Percentiles rank a stretch among this genome's conserved stretches.
Conservation (phyloP, 1,140 invertebrate genomes). For the Drosophila sproati region DNA sequence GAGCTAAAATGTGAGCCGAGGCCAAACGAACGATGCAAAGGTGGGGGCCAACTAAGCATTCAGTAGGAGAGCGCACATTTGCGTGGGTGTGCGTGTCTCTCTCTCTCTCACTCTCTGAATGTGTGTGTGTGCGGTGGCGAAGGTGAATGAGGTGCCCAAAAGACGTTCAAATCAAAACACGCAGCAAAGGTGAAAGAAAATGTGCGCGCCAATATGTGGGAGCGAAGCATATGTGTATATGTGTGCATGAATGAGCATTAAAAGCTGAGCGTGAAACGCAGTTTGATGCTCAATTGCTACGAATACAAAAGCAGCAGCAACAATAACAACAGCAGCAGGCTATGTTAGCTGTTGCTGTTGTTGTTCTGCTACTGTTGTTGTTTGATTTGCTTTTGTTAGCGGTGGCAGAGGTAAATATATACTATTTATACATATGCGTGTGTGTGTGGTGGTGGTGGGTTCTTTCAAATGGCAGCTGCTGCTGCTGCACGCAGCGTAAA, state of each 20-base stretch:
- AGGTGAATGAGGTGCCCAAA: slow-evolving; percentile 37
- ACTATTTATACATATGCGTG: slow-evolving; percentile 7
- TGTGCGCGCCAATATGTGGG: slow-evolving; percentile 75
- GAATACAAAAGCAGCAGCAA: slow-evolving; percentile 24
- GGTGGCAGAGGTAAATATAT: slow-evolving; percentile 17
- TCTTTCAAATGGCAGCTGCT: slow-evolving; percentile 43
- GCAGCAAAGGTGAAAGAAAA: slow-evolving; percentile 78
- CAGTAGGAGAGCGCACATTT: slow-evolving; percentile 44
- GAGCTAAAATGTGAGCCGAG: not conserved
- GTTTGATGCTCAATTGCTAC: slow-evolving; percentile 49
- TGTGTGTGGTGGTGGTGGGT: slow-evolving; percentile 45
- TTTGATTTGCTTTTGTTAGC: slow-evolving; percentile 25
- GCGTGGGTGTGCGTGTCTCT: slow-evolving; percentile 58
- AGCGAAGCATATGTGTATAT: slow-evolving; percentile 19
- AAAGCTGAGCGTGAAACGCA: slow-evolving; percentile 40
- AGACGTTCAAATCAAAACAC: slow-evolving; percentile 72
- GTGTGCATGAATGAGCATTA: slow-evolving; percentile 42
- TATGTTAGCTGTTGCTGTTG: slow-evolving; percentile 27
- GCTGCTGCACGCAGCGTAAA: slow-evolving; percentile 43
- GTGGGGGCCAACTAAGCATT: slow-evolving; percentile 42
- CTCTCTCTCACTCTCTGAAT: slow-evolving; percentile 23
- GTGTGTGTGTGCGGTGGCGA: slow-evolving; percentile 24
- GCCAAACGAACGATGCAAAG: slow-evolving; percentile 13
- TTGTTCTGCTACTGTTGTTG: slow-evolving; percentile 21
- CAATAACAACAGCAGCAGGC: slow-evolving; percentile 11